A percentile compares a stretch with the other conserved stretches of the same genome.
These are phyloP conservation scores for Siniperca scherzeri DNA, from an alignment of 2,797 vertebrate genomes.

Conservation along the genomic window DNA sequence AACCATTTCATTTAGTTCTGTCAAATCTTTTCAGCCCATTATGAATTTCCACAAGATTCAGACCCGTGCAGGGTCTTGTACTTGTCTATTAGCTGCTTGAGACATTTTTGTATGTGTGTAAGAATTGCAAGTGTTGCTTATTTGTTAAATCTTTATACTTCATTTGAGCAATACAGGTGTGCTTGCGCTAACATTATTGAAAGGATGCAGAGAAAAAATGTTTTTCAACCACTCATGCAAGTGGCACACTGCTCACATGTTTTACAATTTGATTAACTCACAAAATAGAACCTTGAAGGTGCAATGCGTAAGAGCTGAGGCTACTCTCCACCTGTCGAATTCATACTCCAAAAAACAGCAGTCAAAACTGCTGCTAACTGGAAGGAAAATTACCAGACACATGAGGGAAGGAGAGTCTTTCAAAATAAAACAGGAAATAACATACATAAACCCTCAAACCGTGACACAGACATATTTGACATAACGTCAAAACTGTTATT, in stretches of 20 bases:
- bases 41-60: background rate
- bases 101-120: background rate
- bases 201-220: background rate
- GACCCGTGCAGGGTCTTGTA: background rate
- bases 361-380: too few species aligned
- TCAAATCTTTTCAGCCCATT: background rate
- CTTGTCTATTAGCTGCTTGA: background rate
- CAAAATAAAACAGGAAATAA: too few species aligned
- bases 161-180: background rate
- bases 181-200: background rate
- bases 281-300: background rate
- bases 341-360: too few species aligned
- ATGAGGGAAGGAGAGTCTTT: too few species aligned
- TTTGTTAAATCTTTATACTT: background rate
- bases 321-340: too few species aligned
- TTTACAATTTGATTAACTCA: background rate
- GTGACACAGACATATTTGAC: too few species aligned
- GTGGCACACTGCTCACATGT: background rate
- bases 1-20: constrained; percentile 5
- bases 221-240: background rate
- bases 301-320: too few species aligned
- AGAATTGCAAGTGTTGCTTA: background rate
- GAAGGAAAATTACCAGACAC: too few species aligned
- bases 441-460: too few species aligned
- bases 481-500: too few species aligned